Conservation (phyloP, 2,888 invertebrate genomes). For the Unio delphinus region DNA sequence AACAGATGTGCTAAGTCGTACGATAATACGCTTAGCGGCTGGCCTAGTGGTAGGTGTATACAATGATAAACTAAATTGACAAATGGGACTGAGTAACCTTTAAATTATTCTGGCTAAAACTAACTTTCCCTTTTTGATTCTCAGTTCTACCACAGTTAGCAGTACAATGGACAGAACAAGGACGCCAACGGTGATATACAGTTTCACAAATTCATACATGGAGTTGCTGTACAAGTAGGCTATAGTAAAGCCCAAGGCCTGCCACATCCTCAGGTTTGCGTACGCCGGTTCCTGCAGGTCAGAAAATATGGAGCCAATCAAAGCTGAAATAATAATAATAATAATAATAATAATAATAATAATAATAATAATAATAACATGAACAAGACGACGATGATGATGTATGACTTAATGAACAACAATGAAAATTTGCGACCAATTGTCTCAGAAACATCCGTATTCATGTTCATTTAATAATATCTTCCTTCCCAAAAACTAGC, state of each 20-base stretch:
- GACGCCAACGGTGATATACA: slow-evolving; percentile 37
- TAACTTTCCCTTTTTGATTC: slow-evolving; percentile 11
- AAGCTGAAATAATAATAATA: slow-evolving; percentile 37
- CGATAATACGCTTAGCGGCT: no score
- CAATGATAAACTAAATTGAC: no score
- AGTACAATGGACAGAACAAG: slow-evolving; percentile 33
- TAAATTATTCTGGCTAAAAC: no score
- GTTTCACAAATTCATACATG: slow-evolving; percentile 41
- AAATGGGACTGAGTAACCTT: no score
- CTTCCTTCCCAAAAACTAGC: no score
- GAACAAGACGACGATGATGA: background rate
- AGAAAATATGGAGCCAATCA: slow-evolving; percentile 42
- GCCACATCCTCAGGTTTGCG: slow-evolving; percentile 45
- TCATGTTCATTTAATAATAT: no score
- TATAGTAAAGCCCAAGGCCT: slow-evolving; percentile 44
- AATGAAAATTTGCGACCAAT: no score
- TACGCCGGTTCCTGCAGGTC: slow-evolving; percentile 48
- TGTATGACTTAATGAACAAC: background rate
- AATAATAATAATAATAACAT: no score
- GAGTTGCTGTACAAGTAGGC: slow-evolving; percentile 45
- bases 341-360: slow-evolving; percentile 33
- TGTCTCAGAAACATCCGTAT: no score
- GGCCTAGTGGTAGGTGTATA: no score
- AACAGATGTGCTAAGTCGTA: no score
- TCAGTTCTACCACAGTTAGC: slow-evolving; percentile 39